Evolutionary conservation across 2,888 invertebrate species (phyloP).

Genomic region (Unio delphinus): DNA sequence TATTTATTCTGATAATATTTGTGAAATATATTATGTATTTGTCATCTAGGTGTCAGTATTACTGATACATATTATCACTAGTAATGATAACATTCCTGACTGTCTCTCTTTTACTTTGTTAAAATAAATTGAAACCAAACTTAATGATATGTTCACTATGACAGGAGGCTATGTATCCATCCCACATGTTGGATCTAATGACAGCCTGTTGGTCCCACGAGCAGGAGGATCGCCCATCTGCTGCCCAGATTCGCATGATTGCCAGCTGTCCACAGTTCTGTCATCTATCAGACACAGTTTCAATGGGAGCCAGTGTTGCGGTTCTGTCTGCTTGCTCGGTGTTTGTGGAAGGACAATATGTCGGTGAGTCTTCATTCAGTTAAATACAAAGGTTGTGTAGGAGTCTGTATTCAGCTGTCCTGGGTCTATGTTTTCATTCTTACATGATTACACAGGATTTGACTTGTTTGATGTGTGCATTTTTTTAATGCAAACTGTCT

Average conservation of each 20-base stretch:
- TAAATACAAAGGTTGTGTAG: too few relatives aligned
- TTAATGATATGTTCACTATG: slow-evolving; percentile 2
- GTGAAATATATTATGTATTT: too few relatives aligned
- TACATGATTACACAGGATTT: too few relatives aligned
- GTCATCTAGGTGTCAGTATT: too few relatives aligned
- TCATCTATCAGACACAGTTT: slow-evolving; percentile 86
- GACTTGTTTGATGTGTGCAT: too few relatives aligned
- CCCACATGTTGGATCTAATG: slow-evolving; percentile 92
- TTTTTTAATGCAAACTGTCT: too few relatives aligned
- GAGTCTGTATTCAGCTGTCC: too few relatives aligned
- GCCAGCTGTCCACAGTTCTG: slow-evolving; percentile 93
- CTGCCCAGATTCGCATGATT: slow-evolving; percentile 90
- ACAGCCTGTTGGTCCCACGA: slow-evolving; percentile 94
- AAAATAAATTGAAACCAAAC: background rate
- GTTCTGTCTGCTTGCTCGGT: slow-evolving; percentile 45
- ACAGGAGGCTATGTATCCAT: slow-evolving; percentile 71
- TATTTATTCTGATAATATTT: too few relatives aligned
- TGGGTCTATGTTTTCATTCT: too few relatives aligned
- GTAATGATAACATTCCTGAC: too few relatives aligned
- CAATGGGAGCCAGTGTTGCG: slow-evolving; percentile 75
- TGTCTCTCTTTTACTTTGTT: background rate
- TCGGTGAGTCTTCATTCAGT: too few relatives aligned
- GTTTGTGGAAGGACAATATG: slow-evolving; percentile 14
- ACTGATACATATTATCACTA: too few relatives aligned
- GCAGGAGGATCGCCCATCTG: slow-evolving; percentile 87